These are phyloP conservation scores for Canis aureus DNA, from an alignment of 2,113 vertebrate species.

Conservation along the genomic window DNA sequence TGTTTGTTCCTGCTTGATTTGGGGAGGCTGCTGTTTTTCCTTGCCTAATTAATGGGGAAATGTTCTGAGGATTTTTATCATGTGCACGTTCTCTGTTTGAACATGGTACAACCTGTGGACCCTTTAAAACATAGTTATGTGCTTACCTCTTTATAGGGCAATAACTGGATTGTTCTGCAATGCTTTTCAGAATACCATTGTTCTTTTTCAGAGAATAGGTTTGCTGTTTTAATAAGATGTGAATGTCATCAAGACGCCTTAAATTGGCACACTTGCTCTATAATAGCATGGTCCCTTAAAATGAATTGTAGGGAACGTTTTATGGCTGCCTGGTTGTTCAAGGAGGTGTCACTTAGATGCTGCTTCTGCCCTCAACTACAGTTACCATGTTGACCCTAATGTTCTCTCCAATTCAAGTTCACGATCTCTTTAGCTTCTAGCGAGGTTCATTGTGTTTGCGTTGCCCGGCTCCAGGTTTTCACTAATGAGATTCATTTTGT, in stretches of 20 bases:
- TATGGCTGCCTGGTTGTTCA: slow-evolving; percentile 15
- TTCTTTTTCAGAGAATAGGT: slow-evolving; percentile 83
- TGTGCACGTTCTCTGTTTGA: slow-evolving; percentile 80
- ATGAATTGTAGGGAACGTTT: slow-evolving; percentile 33
- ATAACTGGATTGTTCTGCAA: slow-evolving; percentile 86
- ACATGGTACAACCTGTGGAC: slow-evolving; percentile 85
- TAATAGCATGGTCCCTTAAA: slow-evolving; percentile 76
- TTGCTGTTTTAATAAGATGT: slow-evolving; percentile 81
- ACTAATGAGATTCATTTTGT: slow-evolving; percentile 45
- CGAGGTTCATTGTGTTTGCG: slow-evolving; percentile 14
- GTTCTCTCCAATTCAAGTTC: not conserved
- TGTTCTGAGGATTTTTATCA: slow-evolving; percentile 81
- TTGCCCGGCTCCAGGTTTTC: slow-evolving; percentile 15
- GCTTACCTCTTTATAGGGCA: slow-evolving; percentile 85
- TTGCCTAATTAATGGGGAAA: slow-evolving; percentile 86
- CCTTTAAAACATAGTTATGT: slow-evolving; percentile 84
- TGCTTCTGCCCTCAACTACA: not conserved
- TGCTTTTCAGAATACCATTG: slow-evolving; percentile 84
- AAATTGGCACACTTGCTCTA: slow-evolving; percentile 76
- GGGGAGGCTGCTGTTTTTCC: slow-evolving; percentile 86
- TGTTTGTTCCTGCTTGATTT: slow-evolving; percentile 84
- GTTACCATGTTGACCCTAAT: not conserved
- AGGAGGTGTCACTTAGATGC: slow-evolving; percentile 9
- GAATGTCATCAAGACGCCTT: slow-evolving; percentile 78
- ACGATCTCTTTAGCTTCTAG: not conserved